Evolutionary conservation across 2,888 invertebrate genomes (phyloP).

Genomic region (Spodoptera littoralis): DNA sequence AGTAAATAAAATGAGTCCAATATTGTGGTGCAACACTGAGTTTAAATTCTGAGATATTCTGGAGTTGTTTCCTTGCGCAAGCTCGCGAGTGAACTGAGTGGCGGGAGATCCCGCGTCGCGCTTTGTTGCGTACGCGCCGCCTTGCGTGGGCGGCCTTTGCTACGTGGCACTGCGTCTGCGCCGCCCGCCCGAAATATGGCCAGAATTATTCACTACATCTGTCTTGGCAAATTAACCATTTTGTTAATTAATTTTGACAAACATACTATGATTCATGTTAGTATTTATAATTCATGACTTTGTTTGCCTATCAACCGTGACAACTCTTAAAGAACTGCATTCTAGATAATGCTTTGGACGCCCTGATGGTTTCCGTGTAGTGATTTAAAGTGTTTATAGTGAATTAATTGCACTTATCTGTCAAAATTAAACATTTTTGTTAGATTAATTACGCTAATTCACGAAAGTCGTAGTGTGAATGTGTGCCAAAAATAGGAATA

Average conservation of each 20-base stretch:
- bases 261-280: conserved; percentile 47
- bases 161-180: conserved; percentile 68
- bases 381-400: conserved; percentile 26
- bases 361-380: conserved; percentile 22
- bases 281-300: conserved; percentile 41
- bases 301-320: conserved; percentile 31
- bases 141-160: conserved; percentile 77
- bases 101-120: conserved; percentile 65
- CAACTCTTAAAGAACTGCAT: conserved; percentile 39
- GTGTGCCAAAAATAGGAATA: conserved; percentile 75
- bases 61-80: conserved; percentile 76
- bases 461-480: conserved; percentile 59
- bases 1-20: conserved; percentile 53
- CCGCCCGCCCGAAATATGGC: conserved; percentile 66
- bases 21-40: conserved; percentile 45
- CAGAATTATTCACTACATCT: conserved; percentile 75
- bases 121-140: conserved; percentile 77
- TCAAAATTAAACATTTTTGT: conserved; percentile 56
- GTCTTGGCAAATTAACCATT: conserved; percentile 79
- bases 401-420: conserved; percentile 56
- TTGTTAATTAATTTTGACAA: conserved; percentile 73
- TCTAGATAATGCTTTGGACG: conserved; percentile 12
- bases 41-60: conserved; percentile 43
- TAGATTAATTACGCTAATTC: conserved; percentile 62
- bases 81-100: conserved; percentile 81